Evolutionary conservation across 64 coral and sea anemone genomes (phyloP), one percentile per base, ranked within the genome.

Genomic region (Stylophora pistillata): DNA sequence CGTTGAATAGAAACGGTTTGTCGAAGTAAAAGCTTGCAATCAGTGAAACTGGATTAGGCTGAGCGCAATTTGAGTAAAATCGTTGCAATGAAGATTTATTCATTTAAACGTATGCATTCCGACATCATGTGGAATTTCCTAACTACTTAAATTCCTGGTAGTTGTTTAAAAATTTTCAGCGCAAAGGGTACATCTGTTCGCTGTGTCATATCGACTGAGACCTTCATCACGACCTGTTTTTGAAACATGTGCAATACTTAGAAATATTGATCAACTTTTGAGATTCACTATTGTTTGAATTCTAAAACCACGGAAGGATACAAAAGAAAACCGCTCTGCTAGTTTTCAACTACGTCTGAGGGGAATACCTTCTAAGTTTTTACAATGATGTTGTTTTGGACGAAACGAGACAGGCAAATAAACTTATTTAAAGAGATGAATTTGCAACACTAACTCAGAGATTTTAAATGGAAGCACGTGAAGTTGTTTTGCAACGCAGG

Each of bases 391-490:
- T n/a, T n/a, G 64, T 25, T 0, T 68, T 23, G 9, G 26, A 27
- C 23, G 12, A 68, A 68, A 68, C 21, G 53, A 76, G 10, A 52
- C 53, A 37, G 41, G 32, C 9, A n/a, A 76, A 20, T 20, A 14
- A 53, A 37, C 12, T 54, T 52, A 52, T 76, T 33, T 3, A 14
- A 18, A 14, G 13, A 74, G 13, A 74, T 41, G 9, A 4, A 74
- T 41, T 37, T 76, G 7, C 31, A 17, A 29, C 32, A n/a, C n/a
- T n/a, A 13, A 26, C 80, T 68, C 54, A 32, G 25, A 84, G 18
- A 53, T 69, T 17, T 84, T 33, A 69, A 84, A 70, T 18, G 7
- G 69, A 84, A 84, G 62, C 80, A 84, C 62, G 62, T 70, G 80
- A 84, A 25, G 32, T 20, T 33, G 32, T 84, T 84, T 84, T 1